These are phyloP conservation scores for Calliopsis andreniformis DNA, from an alignment of 1,140 invertebrate genomes.

Conservation along the genomic window DNA sequence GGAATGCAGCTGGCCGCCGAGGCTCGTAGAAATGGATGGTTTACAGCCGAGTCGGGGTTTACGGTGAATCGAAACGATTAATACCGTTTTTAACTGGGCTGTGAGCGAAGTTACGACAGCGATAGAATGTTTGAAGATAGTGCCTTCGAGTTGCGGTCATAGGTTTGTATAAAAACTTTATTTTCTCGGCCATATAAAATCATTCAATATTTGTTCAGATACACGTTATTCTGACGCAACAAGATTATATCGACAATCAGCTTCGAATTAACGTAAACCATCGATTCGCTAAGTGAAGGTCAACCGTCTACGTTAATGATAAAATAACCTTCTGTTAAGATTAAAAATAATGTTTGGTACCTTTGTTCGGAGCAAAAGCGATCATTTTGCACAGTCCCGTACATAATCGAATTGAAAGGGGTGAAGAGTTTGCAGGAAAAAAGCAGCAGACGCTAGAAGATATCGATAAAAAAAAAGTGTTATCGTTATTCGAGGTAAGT, in stretches of 20 bases:
- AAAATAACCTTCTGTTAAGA: slow-evolving; percentile 35
- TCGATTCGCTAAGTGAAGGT: slow-evolving; percentile 31
- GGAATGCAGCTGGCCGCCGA: background rate
- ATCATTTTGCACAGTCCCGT: slow-evolving; percentile 41
- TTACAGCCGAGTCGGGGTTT: no score
- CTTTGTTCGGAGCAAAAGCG: slow-evolving; percentile 11
- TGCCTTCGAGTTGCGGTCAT: background rate
- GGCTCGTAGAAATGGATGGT: background rate
- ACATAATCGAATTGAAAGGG: slow-evolving; percentile 5
- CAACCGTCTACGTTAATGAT: slow-evolving; percentile 33
- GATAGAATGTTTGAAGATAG: background rate
- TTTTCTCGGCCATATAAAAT: slow-evolving; percentile 65
- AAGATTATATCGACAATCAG: slow-evolving; percentile 56
- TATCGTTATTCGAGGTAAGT: background rate
- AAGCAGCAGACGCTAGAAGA: slow-evolving; percentile 3
- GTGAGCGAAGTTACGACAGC: no score
- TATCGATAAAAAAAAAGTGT: no score
- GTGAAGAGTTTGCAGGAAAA: slow-evolving; percentile 20
- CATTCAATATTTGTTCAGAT: slow-evolving; percentile 62
- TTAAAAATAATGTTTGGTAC: slow-evolving; percentile 21
- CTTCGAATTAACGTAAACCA: slow-evolving; percentile 49
- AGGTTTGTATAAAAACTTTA: slow-evolving; percentile 63
- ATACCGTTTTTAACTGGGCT: no score
- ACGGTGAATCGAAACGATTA: background rate
- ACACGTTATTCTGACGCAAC: slow-evolving; percentile 54